phyloP scores from a whole-genome alignment of 1,140 invertebrate genomes.

The Ctenoplectra terminalis region DNA sequence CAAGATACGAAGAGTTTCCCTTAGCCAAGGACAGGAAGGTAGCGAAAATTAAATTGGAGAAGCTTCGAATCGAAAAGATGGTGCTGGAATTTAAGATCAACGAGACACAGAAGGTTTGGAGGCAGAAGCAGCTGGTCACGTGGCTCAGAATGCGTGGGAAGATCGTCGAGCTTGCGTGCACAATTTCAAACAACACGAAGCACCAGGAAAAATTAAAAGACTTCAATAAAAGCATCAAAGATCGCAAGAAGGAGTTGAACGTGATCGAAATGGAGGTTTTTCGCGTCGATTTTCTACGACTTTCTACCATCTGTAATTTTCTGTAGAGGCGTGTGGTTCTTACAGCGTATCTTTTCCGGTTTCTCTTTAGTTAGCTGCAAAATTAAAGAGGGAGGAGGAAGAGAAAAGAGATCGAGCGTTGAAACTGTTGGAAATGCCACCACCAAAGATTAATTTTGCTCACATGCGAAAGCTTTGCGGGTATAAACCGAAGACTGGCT shows the following conservation, averaged over 20 bases:
- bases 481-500: not conserved
- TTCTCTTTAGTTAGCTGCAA: conserved; percentile 16
- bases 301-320: not conserved
- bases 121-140: not conserved
- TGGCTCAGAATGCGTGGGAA: conserved; percentile 42
- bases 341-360: not conserved
- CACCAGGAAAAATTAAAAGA: not conserved
- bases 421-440: conserved; percentile 58
- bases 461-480: not conserved
- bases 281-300: not conserved
- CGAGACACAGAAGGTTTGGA: conserved; percentile 11
- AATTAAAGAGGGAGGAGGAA: conserved; percentile 33
- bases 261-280: conserved; percentile 40
- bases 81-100: conserved; percentile 25
- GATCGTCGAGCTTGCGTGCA: conserved; percentile 35
- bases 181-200: not conserved
- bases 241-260: not conserved
- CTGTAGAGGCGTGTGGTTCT: no score
- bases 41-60: conserved; percentile 8
- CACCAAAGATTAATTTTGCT: conserved; percentile 52
- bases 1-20: conserved; percentile 54
- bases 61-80: conserved; percentile 36
- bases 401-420: conserved; percentile 24
- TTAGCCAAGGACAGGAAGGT: conserved; percentile 40
- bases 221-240: not conserved